A percentile compares a stretch with the other conserved stretches of the same genome.
Evolutionary conservation across 1,140 invertebrate species (phyloP).

Genomic region (Philotrypesis tridentata): DNA sequence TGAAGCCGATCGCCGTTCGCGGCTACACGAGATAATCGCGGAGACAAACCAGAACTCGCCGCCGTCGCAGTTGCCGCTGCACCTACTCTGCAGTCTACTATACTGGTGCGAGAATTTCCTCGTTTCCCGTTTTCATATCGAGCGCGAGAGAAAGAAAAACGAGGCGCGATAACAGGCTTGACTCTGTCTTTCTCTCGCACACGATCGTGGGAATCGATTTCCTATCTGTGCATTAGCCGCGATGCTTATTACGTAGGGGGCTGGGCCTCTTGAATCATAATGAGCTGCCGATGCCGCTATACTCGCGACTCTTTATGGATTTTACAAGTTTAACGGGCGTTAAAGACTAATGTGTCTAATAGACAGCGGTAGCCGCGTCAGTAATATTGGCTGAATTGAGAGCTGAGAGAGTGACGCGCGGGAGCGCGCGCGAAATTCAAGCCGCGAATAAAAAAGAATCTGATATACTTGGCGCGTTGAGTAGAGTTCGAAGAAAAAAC

Average conservation of each 20-base stretch:
- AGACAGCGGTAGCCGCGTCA: too few species aligned
- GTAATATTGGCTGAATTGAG: too few species aligned
- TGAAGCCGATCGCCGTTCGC: not conserved
- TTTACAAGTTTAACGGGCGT: too few species aligned
- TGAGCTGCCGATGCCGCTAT: not conserved
- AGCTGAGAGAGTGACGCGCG: too few species aligned
- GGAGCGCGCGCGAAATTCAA: too few species aligned
- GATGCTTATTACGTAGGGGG: constrained; percentile 1
- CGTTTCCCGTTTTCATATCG: constrained; percentile 37
- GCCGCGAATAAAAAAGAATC: not conserved
- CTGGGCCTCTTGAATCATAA: not conserved
- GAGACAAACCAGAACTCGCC: constrained; percentile 40
- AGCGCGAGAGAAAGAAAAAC: constrained; percentile 19
- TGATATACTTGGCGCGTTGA: not conserved
- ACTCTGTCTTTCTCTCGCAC: not conserved
- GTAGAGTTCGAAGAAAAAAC: not conserved
- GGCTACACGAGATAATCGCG: constrained; percentile 28
- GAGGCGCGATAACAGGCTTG: constrained; percentile 13
- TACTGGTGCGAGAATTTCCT: constrained; percentile 13
- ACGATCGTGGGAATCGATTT: constrained; percentile 37
- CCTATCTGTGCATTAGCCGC: not conserved
- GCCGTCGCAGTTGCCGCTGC: not conserved
- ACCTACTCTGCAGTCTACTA: too few species aligned
- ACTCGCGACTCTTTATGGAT: not conserved
- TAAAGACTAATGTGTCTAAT: too few species aligned